Conservation (phyloP, 2,888 invertebrate species). For the Synergus gifuensis region DNA sequence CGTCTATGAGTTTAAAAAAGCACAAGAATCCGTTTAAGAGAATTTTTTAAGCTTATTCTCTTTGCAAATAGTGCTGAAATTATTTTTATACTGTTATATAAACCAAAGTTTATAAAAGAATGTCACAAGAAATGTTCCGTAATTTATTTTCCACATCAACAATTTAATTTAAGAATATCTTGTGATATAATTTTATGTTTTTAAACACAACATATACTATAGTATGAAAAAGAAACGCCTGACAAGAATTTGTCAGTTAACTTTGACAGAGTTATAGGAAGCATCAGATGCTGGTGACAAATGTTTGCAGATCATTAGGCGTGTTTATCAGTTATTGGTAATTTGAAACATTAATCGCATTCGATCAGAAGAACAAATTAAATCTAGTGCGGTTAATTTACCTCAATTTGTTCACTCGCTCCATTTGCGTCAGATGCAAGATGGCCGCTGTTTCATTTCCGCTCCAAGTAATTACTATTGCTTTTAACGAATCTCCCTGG, state of each 20-base stretch:
- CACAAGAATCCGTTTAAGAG: slow-evolving; percentile 85
- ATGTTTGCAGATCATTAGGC: not conserved
- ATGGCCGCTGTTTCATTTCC: slow-evolving; percentile 66
- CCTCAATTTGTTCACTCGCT: slow-evolving; percentile 54
- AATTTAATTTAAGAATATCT: not conserved
- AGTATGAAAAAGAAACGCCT: not conserved
- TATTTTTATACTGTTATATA: not conserved
- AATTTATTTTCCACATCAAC: not conserved
- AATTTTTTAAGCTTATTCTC: not conserved
- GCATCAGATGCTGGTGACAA: not conserved
- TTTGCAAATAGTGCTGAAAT: not conserved
- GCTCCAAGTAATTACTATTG: slow-evolving; percentile 59
- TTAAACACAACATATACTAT: too few species aligned
- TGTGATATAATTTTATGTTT: too few species aligned
- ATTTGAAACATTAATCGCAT: slow-evolving; percentile 6
- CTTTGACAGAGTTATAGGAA: not conserved
- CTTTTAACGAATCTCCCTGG: slow-evolving; percentile 10
- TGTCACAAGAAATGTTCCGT: not conserved
- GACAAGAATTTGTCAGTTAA: not conserved
- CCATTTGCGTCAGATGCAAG: slow-evolving; percentile 51
- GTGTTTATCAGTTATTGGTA: not conserved
- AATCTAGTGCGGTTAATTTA: slow-evolving; percentile 57
- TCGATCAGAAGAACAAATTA: slow-evolving; percentile 49
- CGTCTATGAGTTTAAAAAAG: slow-evolving; percentile 86
- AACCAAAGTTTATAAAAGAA: not conserved